A percentile compares a stretch with the other conserved stretches of the same genome.
Conservation (phyloP, 2,888 invertebrate species). For the Yponomeuta evonymella region DNA sequence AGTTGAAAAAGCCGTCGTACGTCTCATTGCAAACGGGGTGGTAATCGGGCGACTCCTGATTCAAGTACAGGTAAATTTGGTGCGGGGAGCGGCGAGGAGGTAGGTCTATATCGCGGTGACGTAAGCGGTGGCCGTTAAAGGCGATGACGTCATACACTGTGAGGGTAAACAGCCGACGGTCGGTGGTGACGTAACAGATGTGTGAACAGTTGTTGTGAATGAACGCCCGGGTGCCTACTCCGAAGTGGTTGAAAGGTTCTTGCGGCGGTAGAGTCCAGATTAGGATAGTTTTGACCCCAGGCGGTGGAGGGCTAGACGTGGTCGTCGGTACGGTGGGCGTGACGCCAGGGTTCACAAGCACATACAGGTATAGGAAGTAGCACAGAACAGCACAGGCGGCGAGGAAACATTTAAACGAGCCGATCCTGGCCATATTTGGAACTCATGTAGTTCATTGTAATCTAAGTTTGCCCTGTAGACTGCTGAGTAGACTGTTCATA, state of each 20-base stretch:
- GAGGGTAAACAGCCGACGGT: slow-evolving; percentile 38
- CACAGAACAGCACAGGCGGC: no score
- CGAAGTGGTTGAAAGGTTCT: slow-evolving; percentile 36
- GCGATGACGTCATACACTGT: slow-evolving; percentile 53
- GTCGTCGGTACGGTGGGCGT: no score
- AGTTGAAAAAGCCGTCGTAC: slow-evolving; percentile 59
- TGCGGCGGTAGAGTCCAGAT: no score
- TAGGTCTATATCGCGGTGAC: slow-evolving; percentile 22
- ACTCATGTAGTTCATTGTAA: no score
- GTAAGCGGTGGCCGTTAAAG: slow-evolving; percentile 52
- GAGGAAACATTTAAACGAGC: no score
- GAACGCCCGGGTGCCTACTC: slow-evolving; percentile 47
- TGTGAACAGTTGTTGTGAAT: slow-evolving; percentile 49
- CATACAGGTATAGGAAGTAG: no score
- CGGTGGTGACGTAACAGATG: slow-evolving; percentile 49
- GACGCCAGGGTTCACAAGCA: no score
- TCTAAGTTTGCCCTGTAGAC: no score
- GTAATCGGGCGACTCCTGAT: slow-evolving; percentile 59
- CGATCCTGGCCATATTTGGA: no score
- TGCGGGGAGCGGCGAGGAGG: slow-evolving; percentile 40
- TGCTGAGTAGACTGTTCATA: no score
- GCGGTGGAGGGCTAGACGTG: no score
- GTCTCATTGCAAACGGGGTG: slow-evolving; percentile 44
- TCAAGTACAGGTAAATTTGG: slow-evolving; percentile 60
- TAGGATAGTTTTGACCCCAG: no score